Evolutionary conservation across 2,797 vertebrate genomes (phyloP), one percentile per base, ranked within the genome.

Genomic region (Epinephelus awoara): DNA sequence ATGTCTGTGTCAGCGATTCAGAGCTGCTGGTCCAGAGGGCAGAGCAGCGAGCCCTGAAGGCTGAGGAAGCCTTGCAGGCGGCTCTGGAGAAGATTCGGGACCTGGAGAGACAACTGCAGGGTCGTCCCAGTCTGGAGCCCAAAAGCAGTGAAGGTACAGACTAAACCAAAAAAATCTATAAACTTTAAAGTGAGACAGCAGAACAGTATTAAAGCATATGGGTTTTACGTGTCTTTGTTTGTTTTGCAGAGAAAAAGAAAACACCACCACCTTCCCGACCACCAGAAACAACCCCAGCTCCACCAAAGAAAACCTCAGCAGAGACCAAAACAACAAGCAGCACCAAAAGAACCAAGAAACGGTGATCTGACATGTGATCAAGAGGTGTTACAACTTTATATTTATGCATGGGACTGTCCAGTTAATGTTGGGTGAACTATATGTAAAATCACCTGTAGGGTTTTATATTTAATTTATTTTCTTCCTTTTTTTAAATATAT

Each of bases 21-120:
- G 97, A 97, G 80, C 79, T 72, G 51, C 80, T 77, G 82, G 92
- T 93, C 29, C 94, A 92, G 70, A 83, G 47, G 18, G 93, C 96
- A 2, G 96, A 98, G 88, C 88, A 94, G 77, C 94, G 93, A 79
- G 96, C 94, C 27, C 92, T 96, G 63, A 77, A 81, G 64, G 93
- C 95, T 38, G 95, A 97, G 64, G 95, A 97, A 83, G 93, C 93
- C 34, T 91, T 97, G 57, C 95, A 96, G 83, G 91, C 74, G 23
- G 96, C 95, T 10, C 83, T 97, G 79, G 89, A 94, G 72, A 96
- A 85, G 91, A 97, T 97, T 75, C 92, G 91, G 51, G 94, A 96
- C 29, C 85, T 98, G 46, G 94, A 97, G 84, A 87, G 75, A 42
- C 70, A 94, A 8, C 80, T 94, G 76, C 85, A 94, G 70, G 78